These are phyloP conservation scores for Dendrolimus kikuchii DNA, from an alignment of 1,140 invertebrate species.

Conservation along the genomic window DNA sequence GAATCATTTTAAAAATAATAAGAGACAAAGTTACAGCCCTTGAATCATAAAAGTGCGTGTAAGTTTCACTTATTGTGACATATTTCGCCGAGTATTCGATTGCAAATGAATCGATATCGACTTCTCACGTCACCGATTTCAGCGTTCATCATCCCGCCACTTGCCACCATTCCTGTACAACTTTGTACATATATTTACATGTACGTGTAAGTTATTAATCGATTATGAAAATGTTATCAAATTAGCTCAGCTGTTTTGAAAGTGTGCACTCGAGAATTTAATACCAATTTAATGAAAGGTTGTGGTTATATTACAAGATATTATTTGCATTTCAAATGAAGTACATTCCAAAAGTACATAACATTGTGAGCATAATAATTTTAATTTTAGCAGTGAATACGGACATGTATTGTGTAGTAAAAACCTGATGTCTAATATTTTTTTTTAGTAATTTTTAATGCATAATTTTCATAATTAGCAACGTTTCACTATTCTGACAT, in stretches of 20 bases:
- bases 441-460: conserved; percentile 5
- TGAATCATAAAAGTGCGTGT: conserved; percentile 32
- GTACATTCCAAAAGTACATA: no score
- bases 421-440: background rate
- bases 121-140: conserved; percentile 3
- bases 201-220: conserved; percentile 39
- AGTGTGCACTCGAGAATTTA: conserved; percentile 42
- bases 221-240: conserved; percentile 31
- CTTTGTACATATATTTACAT: conserved; percentile 52
- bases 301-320: conserved; percentile 12
- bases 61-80: conserved; percentile 29
- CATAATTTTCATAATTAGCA: conserved; percentile 14
- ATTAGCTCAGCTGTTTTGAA: conserved; percentile 37
- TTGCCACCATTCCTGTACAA: conserved; percentile 56
- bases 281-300: conserved; percentile 27
- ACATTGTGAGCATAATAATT: no score
- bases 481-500: conserved; percentile 49
- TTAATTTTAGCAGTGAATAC: no score
- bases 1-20: no score
- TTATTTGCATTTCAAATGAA: background rate
- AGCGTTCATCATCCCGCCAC: conserved; percentile 44
- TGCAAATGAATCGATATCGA: no score
- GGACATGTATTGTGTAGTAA: no score
- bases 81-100: no score
- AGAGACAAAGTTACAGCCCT: no score